Conservation (phyloP, 2,113 vertebrate species). For the Zosterops lateralis region DNA sequence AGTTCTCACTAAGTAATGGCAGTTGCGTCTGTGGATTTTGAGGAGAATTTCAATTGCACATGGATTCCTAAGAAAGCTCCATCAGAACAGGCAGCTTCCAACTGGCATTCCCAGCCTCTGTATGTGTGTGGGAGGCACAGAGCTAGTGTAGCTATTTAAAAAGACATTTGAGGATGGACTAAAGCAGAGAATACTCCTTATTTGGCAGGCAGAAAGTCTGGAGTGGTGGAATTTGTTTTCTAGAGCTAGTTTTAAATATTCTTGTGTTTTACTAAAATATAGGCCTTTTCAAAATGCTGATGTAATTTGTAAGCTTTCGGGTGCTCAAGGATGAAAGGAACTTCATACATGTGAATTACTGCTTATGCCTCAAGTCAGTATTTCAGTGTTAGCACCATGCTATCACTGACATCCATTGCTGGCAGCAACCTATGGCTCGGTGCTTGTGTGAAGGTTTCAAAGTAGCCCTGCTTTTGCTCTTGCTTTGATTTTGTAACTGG, state of each 20-base stretch:
- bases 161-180: not conserved
- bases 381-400: not conserved
- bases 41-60: not conserved
- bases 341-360: not conserved
- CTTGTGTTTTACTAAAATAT: not conserved
- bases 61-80: not conserved
- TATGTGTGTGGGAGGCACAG: not conserved
- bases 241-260: not conserved
- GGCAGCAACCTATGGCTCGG: not conserved
- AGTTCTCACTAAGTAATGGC: not conserved
- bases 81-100: not conserved
- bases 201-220: not conserved
- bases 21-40: not conserved
- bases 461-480: not conserved
- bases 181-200: not conserved
- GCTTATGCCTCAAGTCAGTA: not conserved
- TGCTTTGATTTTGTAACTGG: slow-evolving; percentile 10
- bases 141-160: not conserved
- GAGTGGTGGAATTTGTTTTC: not conserved
- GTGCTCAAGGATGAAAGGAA: not conserved
- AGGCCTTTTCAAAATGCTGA: not conserved
- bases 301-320: not conserved
- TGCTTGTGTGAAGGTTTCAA: not conserved
- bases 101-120: not conserved
- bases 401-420: not conserved